A percentile compares a stretch with the other conserved stretches of the same genome.
Conservation (phyloP, 2,888 invertebrate species). For the Cheilosia soror region DNA sequence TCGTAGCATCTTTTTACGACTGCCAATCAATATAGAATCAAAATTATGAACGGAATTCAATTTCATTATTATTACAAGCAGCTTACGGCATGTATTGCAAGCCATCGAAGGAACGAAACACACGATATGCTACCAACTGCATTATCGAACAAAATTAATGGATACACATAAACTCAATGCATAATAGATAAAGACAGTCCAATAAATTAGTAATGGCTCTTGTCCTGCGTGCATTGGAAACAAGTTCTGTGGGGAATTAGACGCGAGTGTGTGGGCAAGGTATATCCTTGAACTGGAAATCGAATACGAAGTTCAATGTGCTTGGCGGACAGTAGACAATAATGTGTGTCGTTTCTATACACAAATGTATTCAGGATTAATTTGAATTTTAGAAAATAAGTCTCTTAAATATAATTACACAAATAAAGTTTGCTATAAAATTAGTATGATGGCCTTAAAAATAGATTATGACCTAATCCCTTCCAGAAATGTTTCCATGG, state of each 20-base stretch:
- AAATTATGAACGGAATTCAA: background rate
- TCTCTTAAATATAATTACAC: too few species aligned
- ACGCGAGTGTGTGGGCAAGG: background rate
- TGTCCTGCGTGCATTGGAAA: slow-evolving; percentile 4
- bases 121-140: slow-evolving; percentile 17
- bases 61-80: slow-evolving; percentile 10
- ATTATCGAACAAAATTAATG: slow-evolving; percentile 61
- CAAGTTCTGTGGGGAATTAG: background rate
- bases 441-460: too few species aligned
- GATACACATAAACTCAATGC: slow-evolving; percentile 58
- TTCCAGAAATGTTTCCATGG: background rate
- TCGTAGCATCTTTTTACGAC: slow-evolving; percentile 5
- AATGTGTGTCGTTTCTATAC: background rate
- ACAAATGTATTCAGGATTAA: too few species aligned
- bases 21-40: slow-evolving; percentile 14
- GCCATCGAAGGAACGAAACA: background rate
- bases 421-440: too few species aligned
- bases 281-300: background rate
- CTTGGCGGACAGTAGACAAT: background rate
- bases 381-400: too few species aligned
- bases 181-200: slow-evolving; percentile 44
- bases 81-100: background rate
- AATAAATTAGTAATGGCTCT: slow-evolving; percentile 65
- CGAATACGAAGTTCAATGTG: background rate
- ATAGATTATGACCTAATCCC: too few species aligned